Base-by-base conservation (phyloP, 2,888 invertebrate genomes). In the Noctua comes region DNA sequence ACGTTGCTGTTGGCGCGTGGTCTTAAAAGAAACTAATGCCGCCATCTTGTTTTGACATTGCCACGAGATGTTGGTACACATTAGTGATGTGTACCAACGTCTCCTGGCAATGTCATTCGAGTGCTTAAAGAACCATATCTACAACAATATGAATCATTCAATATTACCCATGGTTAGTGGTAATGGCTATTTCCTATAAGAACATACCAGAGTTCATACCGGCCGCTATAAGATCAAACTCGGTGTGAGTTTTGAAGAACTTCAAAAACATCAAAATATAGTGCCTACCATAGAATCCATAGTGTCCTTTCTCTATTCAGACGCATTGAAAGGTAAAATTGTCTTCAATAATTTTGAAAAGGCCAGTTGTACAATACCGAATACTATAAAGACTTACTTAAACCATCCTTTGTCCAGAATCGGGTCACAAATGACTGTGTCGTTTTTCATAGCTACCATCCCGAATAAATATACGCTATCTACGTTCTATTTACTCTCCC, bases 381-480 rank as follows among this genome's bases (percentile, higher is more conserved):
- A 57, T 80, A 59, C n/a, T 18, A 51, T 24, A 31, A 57, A 11
- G 10, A 43, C 36, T 48, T 46, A 43, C 36, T 48, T 46, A 16
- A 48, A 48, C 21, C 2, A 16, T 46, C 43, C 66, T 59, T 59
- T 81, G 73, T 66, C 48, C 43, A 59, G 27, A 59, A 43, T 43
- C 13, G 31, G 27, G 16, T 59, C 36, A 31, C 10, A 21, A 73
- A 68, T 59, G 13, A 59, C 24, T 36, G 66, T 51, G 59, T 43
- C 43, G 3, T 59, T 74, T 74, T 66, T 43, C 79, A 79, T 68
- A 18, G 31, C 24, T 68, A 10, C 31, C 24, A 74, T 24, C 10
- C 24, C 75, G 36, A 68, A 73, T 51, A 59, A 73, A 68, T 59
- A 68, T 10, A 74, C 51, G 46, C 21, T 36, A 43, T 70, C 46